These are phyloP conservation scores for Empis stercorea DNA, from an alignment of 2,888 invertebrate species.

Conservation along the genomic window DNA sequence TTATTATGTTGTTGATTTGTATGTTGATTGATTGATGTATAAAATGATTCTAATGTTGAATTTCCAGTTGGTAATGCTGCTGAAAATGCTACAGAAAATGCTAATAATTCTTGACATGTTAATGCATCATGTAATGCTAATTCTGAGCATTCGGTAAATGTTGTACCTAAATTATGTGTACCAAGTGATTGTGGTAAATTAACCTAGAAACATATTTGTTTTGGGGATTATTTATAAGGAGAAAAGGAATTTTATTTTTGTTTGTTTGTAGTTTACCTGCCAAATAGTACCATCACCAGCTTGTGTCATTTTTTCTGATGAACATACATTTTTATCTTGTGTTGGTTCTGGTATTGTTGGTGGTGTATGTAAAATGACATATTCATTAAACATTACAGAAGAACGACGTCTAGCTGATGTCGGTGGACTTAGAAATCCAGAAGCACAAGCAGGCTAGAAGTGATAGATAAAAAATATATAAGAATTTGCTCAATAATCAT, in stretches of 20 bases:
- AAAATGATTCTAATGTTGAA: constrained; percentile 68
- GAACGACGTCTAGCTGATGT: constrained; percentile 56
- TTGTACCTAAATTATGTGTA: constrained; percentile 28
- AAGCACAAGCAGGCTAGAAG: constrained; percentile 48
- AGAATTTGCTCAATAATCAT: neutral
- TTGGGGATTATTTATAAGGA: no score
- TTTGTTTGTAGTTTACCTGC: constrained; percentile 36
- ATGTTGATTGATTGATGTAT: constrained; percentile 59
- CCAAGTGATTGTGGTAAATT: constrained; percentile 38
- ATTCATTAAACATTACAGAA: constrained; percentile 82
- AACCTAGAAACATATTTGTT: constrained; percentile 21
- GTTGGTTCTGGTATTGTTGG: constrained; percentile 27
- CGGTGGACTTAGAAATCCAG: constrained; percentile 60
- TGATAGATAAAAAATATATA: neutral
- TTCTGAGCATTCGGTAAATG: constrained; percentile 41
- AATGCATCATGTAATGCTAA: constrained; percentile 38
- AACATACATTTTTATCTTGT: constrained; percentile 49
- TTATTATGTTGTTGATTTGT: constrained; percentile 11
- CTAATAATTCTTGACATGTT: constrained; percentile 75
- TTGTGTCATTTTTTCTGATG: constrained; percentile 82
- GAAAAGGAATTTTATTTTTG: no score
- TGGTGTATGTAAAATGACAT: constrained; percentile 59
- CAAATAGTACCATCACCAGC: constrained; percentile 63
- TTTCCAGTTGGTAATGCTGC: constrained; percentile 83
- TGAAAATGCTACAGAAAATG: constrained; percentile 82